Conservation (phyloP, 2,888 invertebrate species). For the Pristionchus exspectatus region DNA sequence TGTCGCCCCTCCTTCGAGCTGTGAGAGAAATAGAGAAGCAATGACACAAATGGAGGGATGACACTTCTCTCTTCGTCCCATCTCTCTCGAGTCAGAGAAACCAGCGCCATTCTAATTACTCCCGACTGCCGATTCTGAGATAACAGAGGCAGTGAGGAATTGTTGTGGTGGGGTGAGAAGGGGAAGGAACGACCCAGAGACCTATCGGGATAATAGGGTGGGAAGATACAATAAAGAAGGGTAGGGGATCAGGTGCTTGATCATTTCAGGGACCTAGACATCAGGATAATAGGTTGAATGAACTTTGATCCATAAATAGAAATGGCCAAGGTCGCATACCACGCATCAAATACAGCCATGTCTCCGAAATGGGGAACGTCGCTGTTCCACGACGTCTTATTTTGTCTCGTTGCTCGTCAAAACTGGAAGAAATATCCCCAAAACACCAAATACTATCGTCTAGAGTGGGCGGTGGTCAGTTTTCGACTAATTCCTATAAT, state of each 20-base stretch:
- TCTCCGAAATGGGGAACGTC: not conserved
- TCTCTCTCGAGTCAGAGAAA: not conserved
- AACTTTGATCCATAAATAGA: not conserved
- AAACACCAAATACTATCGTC: not conserved
- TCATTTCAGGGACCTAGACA: not conserved
- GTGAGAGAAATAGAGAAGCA: not conserved
- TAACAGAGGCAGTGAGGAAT: not conserved
- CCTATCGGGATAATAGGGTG: not conserved
- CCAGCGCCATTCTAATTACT: constrained; percentile 21
- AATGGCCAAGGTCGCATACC: too few species aligned
- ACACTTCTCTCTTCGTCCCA: not conserved
- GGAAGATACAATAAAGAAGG: not conserved
- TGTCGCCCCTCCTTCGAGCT: not conserved
- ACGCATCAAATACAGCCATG: too few species aligned
- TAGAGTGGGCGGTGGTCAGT: too few species aligned
- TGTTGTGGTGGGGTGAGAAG: constrained; percentile 29
- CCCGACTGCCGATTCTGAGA: not conserved
- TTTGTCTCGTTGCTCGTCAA: not conserved
- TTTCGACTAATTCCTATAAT: too few species aligned
- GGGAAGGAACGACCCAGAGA: not conserved
- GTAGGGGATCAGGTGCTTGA: not conserved
- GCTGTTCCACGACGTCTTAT: not conserved
- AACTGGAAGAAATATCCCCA: not conserved
- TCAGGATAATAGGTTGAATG: not conserved
- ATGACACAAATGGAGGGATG: not conserved